These are phyloP conservation scores for Margaritifera margaritifera DNA, from an alignment of 2,888 invertebrate species.

Conservation along the genomic window DNA sequence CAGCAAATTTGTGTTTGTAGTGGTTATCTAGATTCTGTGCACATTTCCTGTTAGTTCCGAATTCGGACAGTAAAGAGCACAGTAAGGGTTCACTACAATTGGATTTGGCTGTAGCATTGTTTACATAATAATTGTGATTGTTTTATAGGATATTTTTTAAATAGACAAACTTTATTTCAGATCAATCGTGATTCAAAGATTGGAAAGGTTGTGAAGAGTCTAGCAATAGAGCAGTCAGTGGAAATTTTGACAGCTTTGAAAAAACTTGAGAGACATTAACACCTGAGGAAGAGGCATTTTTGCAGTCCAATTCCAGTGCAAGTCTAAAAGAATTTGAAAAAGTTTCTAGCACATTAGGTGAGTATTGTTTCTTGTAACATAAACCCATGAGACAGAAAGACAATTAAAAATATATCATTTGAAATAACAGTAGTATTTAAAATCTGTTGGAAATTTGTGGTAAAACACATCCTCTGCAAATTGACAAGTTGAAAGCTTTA, in stretches of 20 bases:
- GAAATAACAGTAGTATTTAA: not conserved
- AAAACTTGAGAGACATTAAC: conserved; percentile 73
- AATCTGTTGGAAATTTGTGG: not conserved
- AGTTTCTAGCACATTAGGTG: conserved; percentile 69
- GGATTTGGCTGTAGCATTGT: not conserved
- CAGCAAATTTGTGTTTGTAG: too few relatives aligned
- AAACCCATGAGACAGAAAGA: not conserved
- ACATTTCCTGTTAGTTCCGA: too few relatives aligned
- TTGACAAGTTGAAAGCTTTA: too few relatives aligned
- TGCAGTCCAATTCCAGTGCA: conserved; percentile 70
- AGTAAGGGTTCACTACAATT: not conserved
- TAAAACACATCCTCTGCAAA: too few relatives aligned
- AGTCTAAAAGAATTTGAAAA: conserved; percentile 73
- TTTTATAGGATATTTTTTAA: not conserved
- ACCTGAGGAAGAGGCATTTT: conserved; percentile 71
- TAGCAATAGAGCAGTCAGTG: conserved; percentile 76
- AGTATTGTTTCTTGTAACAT: conserved; percentile 9
- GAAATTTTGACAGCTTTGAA: conserved; percentile 75
- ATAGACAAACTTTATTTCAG: conserved; percentile 40
- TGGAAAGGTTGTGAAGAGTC: conserved; percentile 76
- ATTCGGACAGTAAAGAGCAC: too few relatives aligned
- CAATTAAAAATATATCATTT: not conserved
- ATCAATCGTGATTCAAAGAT: conserved; percentile 78
- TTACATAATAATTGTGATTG: not conserved
- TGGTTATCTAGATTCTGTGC: too few relatives aligned